These are phyloP conservation scores for Jordanella pulchra DNA, from an alignment of 2,797 vertebrate species.

Conservation along the genomic window DNA sequence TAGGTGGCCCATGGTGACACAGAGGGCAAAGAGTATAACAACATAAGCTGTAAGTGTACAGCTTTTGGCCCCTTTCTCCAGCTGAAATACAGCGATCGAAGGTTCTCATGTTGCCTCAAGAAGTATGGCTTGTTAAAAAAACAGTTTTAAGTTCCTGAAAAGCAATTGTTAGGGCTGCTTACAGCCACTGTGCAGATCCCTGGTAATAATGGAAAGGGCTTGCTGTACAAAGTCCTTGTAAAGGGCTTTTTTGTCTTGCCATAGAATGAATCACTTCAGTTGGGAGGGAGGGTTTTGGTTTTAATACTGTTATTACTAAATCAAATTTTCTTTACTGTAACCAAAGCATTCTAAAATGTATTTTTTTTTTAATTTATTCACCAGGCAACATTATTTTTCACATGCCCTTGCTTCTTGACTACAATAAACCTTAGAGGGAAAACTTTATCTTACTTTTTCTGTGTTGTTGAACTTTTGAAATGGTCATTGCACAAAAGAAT, in stretches of 20 bases:
- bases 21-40: constrained; percentile 25
- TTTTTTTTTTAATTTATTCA: constrained; percentile 26
- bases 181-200: not conserved
- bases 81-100: constrained; percentile 11
- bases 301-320: constrained; percentile 28
- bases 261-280: constrained; percentile 16
- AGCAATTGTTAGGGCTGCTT: not conserved
- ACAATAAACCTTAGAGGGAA: constrained; percentile 6
- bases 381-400: constrained; percentile 24
- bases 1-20: constrained; percentile 21
- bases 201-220: not conserved
- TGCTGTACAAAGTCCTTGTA: not conserved
- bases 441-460: constrained; percentile 12
- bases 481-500: constrained; percentile 1
- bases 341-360: constrained; percentile 23
- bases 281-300: constrained; percentile 10
- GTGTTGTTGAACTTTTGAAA: constrained; percentile 22
- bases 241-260: not conserved
- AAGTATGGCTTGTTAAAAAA: constrained; percentile 14
- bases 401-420: constrained; percentile 12
- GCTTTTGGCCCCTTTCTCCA: constrained; percentile 30
- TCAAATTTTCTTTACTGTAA: constrained; percentile 25
- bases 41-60: constrained; percentile 15
- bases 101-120: constrained; percentile 9
- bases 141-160: constrained; percentile 8